Conservation (phyloP, 1,140 invertebrate species). For the Zaprionus vittiger region DNA sequence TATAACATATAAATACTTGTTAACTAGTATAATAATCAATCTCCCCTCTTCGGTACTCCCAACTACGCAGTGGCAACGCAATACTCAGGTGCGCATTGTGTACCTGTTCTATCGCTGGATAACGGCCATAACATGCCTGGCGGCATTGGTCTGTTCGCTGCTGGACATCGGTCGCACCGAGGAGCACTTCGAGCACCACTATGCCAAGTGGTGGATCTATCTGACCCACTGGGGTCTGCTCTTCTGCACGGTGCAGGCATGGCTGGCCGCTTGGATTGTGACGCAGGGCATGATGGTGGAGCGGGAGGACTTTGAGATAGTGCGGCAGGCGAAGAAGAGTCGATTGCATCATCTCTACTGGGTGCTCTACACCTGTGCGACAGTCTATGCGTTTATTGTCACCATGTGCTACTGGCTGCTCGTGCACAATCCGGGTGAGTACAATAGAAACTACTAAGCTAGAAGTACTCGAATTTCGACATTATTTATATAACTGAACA, state of each 20-base stretch:
- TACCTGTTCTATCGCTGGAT: constrained; percentile 87
- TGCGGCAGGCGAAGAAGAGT: constrained; percentile 79
- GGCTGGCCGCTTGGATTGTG: constrained; percentile 82
- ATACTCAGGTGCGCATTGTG: constrained; percentile 82
- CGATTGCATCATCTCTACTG: constrained; percentile 86
- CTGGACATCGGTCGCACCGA: constrained; percentile 85
- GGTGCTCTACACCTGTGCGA: constrained; percentile 87
- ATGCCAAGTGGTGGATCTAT: constrained; percentile 87
- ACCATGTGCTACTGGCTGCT: constrained; percentile 84
- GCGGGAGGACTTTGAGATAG: constrained; percentile 80
- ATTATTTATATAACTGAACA: no score
- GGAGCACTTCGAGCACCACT: constrained; percentile 82
- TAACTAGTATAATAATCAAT: no score
- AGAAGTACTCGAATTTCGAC: no score
- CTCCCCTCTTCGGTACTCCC: no score
- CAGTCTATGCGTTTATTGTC: constrained; percentile 87
- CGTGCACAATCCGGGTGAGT: constrained; percentile 81
- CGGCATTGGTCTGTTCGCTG: constrained; percentile 85
- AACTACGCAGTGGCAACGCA: constrained; percentile 84
- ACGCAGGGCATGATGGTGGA: constrained; percentile 85
- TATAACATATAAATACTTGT: no score
- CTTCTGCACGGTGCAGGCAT: constrained; percentile 85
- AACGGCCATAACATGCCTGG: constrained; percentile 85
- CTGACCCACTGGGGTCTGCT: constrained; percentile 89
- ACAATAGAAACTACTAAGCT: background rate